phyloP scores from a whole-genome alignment of 2,888 invertebrate genomes.

The Synergus itoensis region DNA sequence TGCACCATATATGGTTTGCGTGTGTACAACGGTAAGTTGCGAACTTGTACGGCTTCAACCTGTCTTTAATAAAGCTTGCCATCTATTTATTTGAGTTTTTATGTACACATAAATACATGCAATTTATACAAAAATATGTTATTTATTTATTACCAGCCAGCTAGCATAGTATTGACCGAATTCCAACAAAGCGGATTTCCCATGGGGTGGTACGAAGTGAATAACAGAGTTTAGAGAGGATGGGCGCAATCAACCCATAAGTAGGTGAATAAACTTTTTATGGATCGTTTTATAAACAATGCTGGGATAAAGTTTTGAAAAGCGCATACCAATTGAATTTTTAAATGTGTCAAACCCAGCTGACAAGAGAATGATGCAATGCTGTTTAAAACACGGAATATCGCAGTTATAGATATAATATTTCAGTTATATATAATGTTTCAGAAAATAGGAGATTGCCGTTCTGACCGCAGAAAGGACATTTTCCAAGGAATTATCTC shows the following conservation, averaged over 20 bases:
- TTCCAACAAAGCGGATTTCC: background rate
- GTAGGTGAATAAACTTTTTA: too few relatives aligned
- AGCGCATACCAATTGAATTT: too few relatives aligned
- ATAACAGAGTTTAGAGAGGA: background rate
- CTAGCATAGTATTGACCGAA: background rate
- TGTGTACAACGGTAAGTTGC: constrained; percentile 53
- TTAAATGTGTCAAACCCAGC: background rate
- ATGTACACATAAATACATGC: background rate
- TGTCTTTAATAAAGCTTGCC: constrained; percentile 13
- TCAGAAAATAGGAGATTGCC: constrained; percentile 41
- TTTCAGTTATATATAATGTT: background rate
- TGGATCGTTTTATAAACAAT: too few relatives aligned
- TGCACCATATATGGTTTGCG: constrained; percentile 68
- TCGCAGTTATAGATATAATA: background rate
- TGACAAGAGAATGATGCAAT: background rate
- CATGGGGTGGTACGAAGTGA: background rate
- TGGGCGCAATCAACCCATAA: too few relatives aligned
- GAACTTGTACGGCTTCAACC: constrained; percentile 21
- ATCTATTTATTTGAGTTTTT: background rate
- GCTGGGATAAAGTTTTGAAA: too few relatives aligned
- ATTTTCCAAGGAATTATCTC: constrained; percentile 46
- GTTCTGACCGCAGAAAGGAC: constrained; percentile 48
- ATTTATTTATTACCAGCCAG: background rate
- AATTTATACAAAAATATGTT: background rate
- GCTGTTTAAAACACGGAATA: background rate